Percentiles rank a stretch among this genome's conserved stretches.
phyloP scores from a whole-genome alignment of 2,113 vertebrate species.

The Chamaetylas fuelleborni region DNA sequence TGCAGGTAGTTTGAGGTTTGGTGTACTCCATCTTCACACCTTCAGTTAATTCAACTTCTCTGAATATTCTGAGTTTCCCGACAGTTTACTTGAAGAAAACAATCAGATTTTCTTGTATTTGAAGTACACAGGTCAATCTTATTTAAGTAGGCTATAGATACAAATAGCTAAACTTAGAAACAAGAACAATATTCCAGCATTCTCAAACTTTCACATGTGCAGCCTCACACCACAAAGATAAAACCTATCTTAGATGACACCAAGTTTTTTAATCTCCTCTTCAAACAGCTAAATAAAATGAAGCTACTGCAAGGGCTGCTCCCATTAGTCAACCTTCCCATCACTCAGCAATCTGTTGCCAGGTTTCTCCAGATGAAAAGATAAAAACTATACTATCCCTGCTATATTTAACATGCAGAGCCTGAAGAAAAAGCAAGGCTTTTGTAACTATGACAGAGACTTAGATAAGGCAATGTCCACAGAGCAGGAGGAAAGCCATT shows the following conservation, averaged over 20 bases:
- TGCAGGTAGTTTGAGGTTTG: background rate
- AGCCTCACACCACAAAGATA: background rate
- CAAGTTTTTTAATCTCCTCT: background rate
- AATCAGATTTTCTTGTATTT: background rate
- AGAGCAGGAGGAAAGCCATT: background rate
- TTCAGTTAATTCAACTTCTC: background rate
- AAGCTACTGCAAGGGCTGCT: background rate
- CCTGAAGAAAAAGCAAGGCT: background rate
- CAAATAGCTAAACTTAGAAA: background rate
- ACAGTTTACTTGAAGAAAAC: background rate
- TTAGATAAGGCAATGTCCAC: accelerated
- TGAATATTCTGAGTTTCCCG: background rate
- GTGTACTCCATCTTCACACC: background rate
- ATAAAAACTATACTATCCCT: background rate
- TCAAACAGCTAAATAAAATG: background rate
- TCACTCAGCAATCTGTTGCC: background rate
- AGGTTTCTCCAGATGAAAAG: background rate
- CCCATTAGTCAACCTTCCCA: background rate
- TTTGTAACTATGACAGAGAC: background rate
- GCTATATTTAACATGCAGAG: background rate
- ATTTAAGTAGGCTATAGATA: background rate
- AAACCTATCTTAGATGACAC: background rate
- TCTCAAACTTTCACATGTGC: background rate
- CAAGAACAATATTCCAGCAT: background rate
- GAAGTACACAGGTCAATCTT: background rate